phyloP scores from a whole-genome alignment of 2,113 vertebrate species.

The Datnioides undecimradiatus region DNA sequence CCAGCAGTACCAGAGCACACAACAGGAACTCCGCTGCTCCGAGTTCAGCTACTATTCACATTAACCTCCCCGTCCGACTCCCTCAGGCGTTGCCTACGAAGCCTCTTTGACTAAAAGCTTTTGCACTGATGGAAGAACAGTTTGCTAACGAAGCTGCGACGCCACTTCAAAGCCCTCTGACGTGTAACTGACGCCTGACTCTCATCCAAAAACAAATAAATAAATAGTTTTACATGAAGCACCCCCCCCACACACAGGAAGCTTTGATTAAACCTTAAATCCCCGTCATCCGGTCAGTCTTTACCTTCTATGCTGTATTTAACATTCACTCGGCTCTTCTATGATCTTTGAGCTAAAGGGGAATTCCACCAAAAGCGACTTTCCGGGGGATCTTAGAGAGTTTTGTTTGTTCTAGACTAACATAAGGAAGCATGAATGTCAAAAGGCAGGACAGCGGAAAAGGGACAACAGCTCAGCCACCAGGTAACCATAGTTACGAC shows the following conservation, averaged over 20 bases:
- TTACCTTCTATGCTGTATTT: constrained; percentile 12
- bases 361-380: not conserved
- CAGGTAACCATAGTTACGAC: not conserved
- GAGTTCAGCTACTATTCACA: not conserved
- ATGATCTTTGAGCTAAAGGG: not conserved
- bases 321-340: constrained; percentile 12
- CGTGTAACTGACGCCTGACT: not conserved
- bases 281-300: not conserved
- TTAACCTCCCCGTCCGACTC: not conserved
- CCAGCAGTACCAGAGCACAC: constrained; percentile 5
- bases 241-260: not conserved
- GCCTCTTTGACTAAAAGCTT: not conserved
- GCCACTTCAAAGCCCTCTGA: not conserved
- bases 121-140: not conserved
- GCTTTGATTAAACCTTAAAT: constrained; percentile 39
- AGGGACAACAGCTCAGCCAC: not conserved
- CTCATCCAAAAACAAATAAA: constrained; percentile 38
- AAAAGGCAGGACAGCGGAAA: not conserved
- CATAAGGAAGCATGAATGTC: not conserved
- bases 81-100: not conserved
- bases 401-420: not conserved
- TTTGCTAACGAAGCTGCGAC: not conserved
- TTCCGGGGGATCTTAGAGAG: not conserved
- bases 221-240: constrained; percentile 51
- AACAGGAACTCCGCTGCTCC: not conserved